Evolutionary conservation across 2,888 invertebrate species (phyloP), one percentile per base, ranked within the genome.

Genomic region (Zaprionus obscuricornis): DNA sequence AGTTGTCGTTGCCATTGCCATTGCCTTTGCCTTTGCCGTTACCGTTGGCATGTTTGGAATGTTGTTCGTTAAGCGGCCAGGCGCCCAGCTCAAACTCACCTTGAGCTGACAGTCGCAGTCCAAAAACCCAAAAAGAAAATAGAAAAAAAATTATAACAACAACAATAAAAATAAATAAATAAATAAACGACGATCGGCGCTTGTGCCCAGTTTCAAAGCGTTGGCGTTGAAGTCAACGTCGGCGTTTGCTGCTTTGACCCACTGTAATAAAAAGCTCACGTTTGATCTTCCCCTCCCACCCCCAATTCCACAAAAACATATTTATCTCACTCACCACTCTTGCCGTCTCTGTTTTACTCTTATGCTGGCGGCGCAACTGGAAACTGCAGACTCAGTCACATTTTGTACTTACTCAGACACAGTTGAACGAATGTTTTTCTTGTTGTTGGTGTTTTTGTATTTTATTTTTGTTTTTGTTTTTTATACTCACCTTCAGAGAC

Each of bases 11-110:
- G 7, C 22, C 22, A 22, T 5, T 7, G 7, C 22, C 22, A 22
- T 5, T 7, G 10, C 27, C n/a, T 6, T 6, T n/a, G 54, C 22
- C 56, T 17, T 39, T 42, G 72, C 36, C 58, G 54, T 52, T 37
- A 54, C 40, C 45, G 51, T 31, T 67, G 76, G 76, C 45, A 77
- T 82, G 78, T 59, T 50, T 34, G 76, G 76, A 78, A 77, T 77
- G 76, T 56, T 60, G 76, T 74, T 58, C 51, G 58, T 36, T 33
- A 17, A 29, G 17, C 37, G 46, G 24, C 50, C 64, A 49, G 59
- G 63, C 47, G 42, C 55, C 69, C 56, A 43, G 74, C 52, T 40
- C 59, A 58, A 47, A 71, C 66, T 83, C 75, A 83, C 76, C 83
- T 77, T 77, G 79, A 63, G 74, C 59, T 54, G 74, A 55, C 60